Evolutionary conservation across 2,113 vertebrate genomes (phyloP), one percentile per base, ranked within the genome.

Genomic region (Hippocampus mohnikei): DNA sequence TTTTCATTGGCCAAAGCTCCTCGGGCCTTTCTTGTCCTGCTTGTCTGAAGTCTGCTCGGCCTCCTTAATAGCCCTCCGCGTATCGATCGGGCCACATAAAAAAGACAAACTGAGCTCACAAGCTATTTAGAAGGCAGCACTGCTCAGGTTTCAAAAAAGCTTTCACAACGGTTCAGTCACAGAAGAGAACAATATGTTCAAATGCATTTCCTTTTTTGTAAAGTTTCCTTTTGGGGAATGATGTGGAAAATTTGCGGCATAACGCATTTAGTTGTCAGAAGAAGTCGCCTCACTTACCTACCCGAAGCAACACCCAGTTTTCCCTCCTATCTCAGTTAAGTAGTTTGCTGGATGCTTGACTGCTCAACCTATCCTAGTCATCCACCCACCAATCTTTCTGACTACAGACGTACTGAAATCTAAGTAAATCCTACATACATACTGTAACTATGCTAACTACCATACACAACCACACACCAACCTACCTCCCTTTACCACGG

Each of bases 31-130:
- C 74, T 70, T 73, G 48, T 74, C 41, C 71, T 66, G 66, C 69
- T 50, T 80, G 75, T 67, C 70, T 70, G 85, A 89, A 84, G 83
- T 66, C 72, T 85, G 72, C 82, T 76, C 67, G 72, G 50, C 84
- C 67, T 73, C 70, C 77, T 77, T 92, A 92, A 92, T 92, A 88
- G 90, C 73, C 80, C 76, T 76, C 81, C 84, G 58, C 73, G 60
- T 92, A 92, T 92, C 84, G 91, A 92, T 93, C 88, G 76, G 81
- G 77, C 81, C 82, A 76, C 84, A 82, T 83, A 83, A 84, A 81
- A 52, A 88, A 89, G 77, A 82, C 73, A 75, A 87, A 85, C 75
- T 77, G 78, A 75, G 87, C 88, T 92, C 85, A 90, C 83, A 89
- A 87, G 76, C 78, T 71, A 77, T 84, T 86, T 81, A 79, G 81